Base-by-base conservation (phyloP, 2,888 invertebrate species). In the Xestia sexstrigata region DNA sequence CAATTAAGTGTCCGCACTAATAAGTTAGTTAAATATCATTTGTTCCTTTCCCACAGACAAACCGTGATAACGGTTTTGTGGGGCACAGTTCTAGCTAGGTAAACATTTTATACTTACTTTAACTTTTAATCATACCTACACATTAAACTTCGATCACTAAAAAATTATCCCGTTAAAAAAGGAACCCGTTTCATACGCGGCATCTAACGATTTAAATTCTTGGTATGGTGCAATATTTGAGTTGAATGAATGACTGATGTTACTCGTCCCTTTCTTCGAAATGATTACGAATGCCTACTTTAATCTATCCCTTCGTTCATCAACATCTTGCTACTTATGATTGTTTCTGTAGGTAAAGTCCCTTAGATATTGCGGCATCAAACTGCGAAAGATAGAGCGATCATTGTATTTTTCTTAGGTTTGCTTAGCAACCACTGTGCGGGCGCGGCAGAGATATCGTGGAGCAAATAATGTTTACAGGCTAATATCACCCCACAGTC, bases 241-340 rank as follows among this genome's bases (percentile, higher is more conserved):
- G 15, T 26, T 76, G 23, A 71, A 68, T 52, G 78, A 23, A 35
- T 71, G 49, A 49, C 49, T 35, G 17, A 11, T 47, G 15, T 65
- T 65, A 65, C 63, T 42, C 66, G 47, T 26, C 7, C 15, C 39
- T 81, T 79, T 77, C 82, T 65, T 47, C 3, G 77, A 70, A 80
- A 26, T 55, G 1, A 35, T 65, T 45, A 55, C 26, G 23, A n/a
- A 0, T 73, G 35, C 13, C 1, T n/a, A 35, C 69, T 15, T 52
- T 42, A 76, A 47, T 55, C 13, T 65, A 49, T 49, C 17, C 26
- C 35, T 65, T 80, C 17, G 17, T 80, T 80, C 65, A 79, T 65
- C 47, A 39, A 65, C 8, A 15, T 72, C 13, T 72, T 26, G 23
- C 20, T 58, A 72, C 47, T 58, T 52, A 39, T 30, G n/a, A 39